A percentile compares a stretch with the other conserved stretches of the same genome.
Evolutionary conservation across 2,888 invertebrate species (phyloP).

Genomic region (Argyra leucocephala): DNA sequence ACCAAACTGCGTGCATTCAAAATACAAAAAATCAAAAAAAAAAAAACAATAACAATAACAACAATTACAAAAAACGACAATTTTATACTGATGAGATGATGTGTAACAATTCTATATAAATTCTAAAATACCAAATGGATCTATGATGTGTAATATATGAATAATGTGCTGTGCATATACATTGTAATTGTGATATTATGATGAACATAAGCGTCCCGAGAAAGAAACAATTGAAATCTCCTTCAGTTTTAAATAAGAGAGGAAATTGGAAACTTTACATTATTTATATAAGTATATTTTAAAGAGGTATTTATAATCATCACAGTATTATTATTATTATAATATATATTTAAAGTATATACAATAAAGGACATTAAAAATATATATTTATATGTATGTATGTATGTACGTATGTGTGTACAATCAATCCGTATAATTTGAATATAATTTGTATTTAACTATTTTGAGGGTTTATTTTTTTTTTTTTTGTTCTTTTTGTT

Average conservation of each 20-base stretch:
- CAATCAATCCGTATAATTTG: conserved; percentile 5
- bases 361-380: not conserved
- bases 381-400: not conserved
- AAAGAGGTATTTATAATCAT: not conserved
- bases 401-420: too few relatives aligned
- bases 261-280: conserved; percentile 5
- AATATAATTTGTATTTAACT: conserved; percentile 9
- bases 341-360: too few relatives aligned
- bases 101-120: not conserved
- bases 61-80: too few relatives aligned
- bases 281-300: not conserved
- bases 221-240: not conserved
- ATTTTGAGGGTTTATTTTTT: not conserved
- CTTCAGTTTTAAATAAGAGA: not conserved
- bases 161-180: too few relatives aligned
- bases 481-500: not conserved
- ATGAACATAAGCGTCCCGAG: not conserved
- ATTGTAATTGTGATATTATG: too few relatives aligned
- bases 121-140: too few relatives aligned
- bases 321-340: too few relatives aligned
- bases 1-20: not conserved
- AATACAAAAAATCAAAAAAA: not conserved
- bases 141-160: too few relatives aligned
- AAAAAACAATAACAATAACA: too few relatives aligned
- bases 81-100: not conserved